Conservation (phyloP, 1,140 invertebrate species). For the Dreissena rostriformis region DNA sequence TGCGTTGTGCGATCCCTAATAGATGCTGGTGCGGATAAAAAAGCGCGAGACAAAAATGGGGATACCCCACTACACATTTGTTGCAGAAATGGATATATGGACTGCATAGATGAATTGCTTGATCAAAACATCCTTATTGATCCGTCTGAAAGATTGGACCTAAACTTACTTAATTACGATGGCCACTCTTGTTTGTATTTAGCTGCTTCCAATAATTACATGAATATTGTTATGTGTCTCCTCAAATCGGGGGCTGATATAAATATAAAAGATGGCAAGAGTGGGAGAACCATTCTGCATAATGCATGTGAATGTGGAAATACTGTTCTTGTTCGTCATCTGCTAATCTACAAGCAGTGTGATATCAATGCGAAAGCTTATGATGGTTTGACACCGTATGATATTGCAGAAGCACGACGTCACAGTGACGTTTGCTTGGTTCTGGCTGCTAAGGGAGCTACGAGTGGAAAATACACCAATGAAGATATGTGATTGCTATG, state of each 20-base stretch:
- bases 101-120: constrained; percentile 86
- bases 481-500: too few relatives aligned
- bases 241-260: constrained; percentile 82
- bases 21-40: constrained; percentile 85
- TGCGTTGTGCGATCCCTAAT: constrained; percentile 86
- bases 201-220: constrained; percentile 55
- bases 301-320: constrained; percentile 5
- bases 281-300: constrained; percentile 37
- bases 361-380: constrained; percentile 36
- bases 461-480: not conserved
- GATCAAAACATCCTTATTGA: constrained; percentile 82
- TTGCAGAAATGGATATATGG: constrained; percentile 84
- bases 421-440: not conserved
- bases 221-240: constrained; percentile 53
- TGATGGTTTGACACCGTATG: constrained; percentile 34
- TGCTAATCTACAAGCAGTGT: constrained; percentile 4
- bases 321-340: not conserved
- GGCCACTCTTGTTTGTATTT: constrained; percentile 86
- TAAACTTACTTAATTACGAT: constrained; percentile 90
- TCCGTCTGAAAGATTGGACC: constrained; percentile 65
- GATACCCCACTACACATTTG: constrained; percentile 71
- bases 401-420: constrained; percentile 16
- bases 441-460: constrained; percentile 24
- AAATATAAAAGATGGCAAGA: constrained; percentile 83
- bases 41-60: constrained; percentile 63